Percentiles rank a stretch among this genome's conserved stretches.
Conservation (phyloP, 1,140 invertebrate genomes). For the Ylistrum balloti region DNA sequence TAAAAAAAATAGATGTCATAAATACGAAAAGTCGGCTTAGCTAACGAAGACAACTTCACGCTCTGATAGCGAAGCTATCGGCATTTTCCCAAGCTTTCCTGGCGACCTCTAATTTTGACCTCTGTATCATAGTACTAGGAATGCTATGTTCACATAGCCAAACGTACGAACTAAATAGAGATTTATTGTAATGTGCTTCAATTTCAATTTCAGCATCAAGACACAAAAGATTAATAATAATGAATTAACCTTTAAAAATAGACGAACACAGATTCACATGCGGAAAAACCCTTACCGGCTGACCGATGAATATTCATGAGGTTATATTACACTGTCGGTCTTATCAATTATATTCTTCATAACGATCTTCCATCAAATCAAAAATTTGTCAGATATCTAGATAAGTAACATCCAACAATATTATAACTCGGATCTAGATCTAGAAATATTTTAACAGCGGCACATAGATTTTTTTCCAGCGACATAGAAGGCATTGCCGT, state of each 20-base stretch:
- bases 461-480: not conserved
- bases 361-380: not conserved
- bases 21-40: not conserved
- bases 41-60: not conserved
- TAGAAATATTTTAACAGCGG: not conserved
- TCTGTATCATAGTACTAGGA: too few species aligned
- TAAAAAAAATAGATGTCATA: too few species aligned
- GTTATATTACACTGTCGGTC: not conserved
- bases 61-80: not conserved
- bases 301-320: slow-evolving; percentile 34
- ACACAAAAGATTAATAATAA: too few species aligned
- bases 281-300: not conserved
- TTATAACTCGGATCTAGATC: too few species aligned
- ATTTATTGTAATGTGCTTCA: not conserved
- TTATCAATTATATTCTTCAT: not conserved
- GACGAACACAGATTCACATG: not conserved
- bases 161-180: not conserved
- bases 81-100: slow-evolving; percentile 14
- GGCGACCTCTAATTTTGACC: not conserved
- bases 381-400: not conserved
- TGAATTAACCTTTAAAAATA: not conserved
- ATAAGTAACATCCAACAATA: not conserved
- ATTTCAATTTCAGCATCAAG: too few species aligned
- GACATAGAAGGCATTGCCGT: not conserved
- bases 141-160: not conserved